Base-by-base conservation (phyloP, 2,888 invertebrate species). In the Embidobia sp. region DNA sequence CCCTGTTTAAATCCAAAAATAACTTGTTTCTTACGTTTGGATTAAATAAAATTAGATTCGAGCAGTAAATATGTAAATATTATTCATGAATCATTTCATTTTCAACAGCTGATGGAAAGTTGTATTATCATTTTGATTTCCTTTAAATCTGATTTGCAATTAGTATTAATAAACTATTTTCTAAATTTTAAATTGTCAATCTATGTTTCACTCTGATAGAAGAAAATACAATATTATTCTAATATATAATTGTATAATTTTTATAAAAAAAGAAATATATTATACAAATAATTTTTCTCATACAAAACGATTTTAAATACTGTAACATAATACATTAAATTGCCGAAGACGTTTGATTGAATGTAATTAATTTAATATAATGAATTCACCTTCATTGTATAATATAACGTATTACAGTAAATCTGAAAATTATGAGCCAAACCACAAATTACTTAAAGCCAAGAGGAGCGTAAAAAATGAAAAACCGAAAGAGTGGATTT, bases 401-500 rank as follows among this genome's bases (percentile, higher is more conserved):
- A 57, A 51, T 19, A 19, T 11, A 19, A 53, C 44, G 19, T 48
- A 64, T 55, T 37, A 46, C 26, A 18, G 67, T 48, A 53, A 67
- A 48, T 67, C 40, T 57, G 59, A 57, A 67, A 69, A 67, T 55
- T 49, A 75, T 55, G 48, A 63, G 46, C 64, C 53, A 63, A 73
- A 69, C 63, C 73, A 46, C 73, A 67, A 77, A 73, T 77, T 69
- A 66, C 49, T 63, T 35, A 33, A 31, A 37, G 59, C 46, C 44
- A 18, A 31, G 11, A 40, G 37, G 35, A 18, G 35, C 13, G 40
- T 16, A 66, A 77, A 77, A 70, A 73, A 73, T 33, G 55, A 67
- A 77, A 67, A 67, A 44, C 53, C 49, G 7, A 67, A 73, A 77
- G 73, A 73, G 77, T 67, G 64, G 77, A 67, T 70, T 77, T 77